Percentiles rank a stretch among this genome's conserved stretches.
Conservation (phyloP, 2,888 invertebrate genomes). For the Acrocera orbiculus region DNA sequence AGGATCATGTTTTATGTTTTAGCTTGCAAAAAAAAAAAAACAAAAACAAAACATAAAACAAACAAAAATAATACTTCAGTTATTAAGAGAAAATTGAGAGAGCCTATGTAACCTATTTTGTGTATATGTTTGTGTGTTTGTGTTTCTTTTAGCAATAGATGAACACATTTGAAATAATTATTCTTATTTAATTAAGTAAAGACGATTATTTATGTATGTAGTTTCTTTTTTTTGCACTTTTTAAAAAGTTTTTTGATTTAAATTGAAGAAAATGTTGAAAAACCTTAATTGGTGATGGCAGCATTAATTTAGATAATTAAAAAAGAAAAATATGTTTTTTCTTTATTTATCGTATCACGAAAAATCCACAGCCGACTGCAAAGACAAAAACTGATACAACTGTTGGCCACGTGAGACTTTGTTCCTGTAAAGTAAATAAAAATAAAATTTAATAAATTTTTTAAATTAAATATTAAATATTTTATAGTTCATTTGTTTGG, state of each 20-base stretch:
- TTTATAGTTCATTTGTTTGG: no score
- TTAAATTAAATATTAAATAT: background rate
- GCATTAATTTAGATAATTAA: background rate
- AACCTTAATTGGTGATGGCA: background rate
- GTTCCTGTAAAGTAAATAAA: constrained; percentile 19
- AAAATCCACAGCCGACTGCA: constrained; percentile 31
- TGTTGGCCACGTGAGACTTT: constrained; percentile 30
- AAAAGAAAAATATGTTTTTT: background rate
- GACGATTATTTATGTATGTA: background rate
- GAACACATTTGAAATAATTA: no score
- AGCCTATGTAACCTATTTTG: no score
- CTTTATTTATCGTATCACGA: constrained; percentile 29
- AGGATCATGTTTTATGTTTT: no score
- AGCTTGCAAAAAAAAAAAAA: background rate
- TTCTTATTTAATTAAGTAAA: background rate
- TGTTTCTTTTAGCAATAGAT: no score
- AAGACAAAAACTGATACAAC: constrained; percentile 30
- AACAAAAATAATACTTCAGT: background rate
- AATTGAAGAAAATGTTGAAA: no score
- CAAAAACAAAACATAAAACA: background rate
- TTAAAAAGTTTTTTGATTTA: background rate
- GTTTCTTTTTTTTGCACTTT: background rate
- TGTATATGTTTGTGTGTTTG: no score
- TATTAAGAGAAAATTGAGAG: no score
- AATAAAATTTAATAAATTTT: constrained; percentile 1